These are phyloP conservation scores for Macrotis lagotis DNA, from an alignment of 2,113 vertebrate genomes.

Conservation along the genomic window DNA sequence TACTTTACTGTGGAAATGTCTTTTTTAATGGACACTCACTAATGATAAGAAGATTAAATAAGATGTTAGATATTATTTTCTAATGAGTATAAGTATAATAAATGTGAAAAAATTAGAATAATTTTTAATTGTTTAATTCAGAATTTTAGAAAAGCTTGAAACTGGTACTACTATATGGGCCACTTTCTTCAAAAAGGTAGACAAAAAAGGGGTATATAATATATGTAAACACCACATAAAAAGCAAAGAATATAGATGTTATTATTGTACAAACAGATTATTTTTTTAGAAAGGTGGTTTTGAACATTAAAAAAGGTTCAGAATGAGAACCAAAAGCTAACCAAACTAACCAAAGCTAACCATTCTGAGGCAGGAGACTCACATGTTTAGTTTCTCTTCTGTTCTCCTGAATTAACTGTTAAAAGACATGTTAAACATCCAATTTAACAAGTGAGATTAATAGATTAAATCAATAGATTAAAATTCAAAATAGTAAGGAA, in stretches of 20 bases:
- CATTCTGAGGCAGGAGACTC: slow-evolving; percentile 82
- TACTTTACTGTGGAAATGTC: background rate
- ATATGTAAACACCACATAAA: slow-evolving; percentile 71
- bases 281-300: slow-evolving; percentile 42
- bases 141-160: background rate
- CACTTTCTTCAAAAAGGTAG: slow-evolving; percentile 20
- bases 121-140: background rate
- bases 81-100: background rate
- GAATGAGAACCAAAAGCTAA: slow-evolving; percentile 70
- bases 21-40: background rate
- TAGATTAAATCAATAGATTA: slow-evolving; percentile 59
- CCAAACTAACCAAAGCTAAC: slow-evolving; percentile 77
- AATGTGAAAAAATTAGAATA: background rate
- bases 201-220: slow-evolving; percentile 37
- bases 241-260: slow-evolving; percentile 38
- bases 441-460: slow-evolving; percentile 82
- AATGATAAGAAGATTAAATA: background rate
- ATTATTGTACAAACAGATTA: slow-evolving; percentile 67
- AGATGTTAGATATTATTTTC: background rate
- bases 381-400: slow-evolving; percentile 84
- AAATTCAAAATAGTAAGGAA: slow-evolving; percentile 48
- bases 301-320: slow-evolving; percentile 67
- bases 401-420: slow-evolving; percentile 85
- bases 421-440: slow-evolving; percentile 84
- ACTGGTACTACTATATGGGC: slow-evolving; percentile 6